Conservation (phyloP, 2,797 vertebrate species). For the Scyliorhinus canicula region DNA sequence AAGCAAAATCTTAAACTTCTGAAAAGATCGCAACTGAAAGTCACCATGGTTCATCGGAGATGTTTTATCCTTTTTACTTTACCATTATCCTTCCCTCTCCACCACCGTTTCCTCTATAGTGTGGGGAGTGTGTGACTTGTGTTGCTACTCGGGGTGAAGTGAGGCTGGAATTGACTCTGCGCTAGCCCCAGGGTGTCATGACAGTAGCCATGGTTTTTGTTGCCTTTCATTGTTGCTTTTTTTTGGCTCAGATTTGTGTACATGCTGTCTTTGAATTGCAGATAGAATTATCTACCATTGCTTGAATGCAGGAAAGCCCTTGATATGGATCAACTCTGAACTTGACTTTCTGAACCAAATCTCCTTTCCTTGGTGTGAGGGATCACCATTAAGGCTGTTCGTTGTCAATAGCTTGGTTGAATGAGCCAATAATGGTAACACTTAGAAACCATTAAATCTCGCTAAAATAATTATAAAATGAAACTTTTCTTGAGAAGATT, state of each 20-base stretch:
- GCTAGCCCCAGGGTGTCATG: too few species aligned
- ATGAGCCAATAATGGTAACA: not conserved
- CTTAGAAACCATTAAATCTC: not conserved
- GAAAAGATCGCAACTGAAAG: too few species aligned
- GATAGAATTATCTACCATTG: not conserved
- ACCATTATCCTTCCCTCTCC: too few species aligned
- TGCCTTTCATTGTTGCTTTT: not conserved
- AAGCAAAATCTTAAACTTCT: too few species aligned
- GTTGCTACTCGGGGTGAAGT: too few species aligned
- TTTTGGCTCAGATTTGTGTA: not conserved
- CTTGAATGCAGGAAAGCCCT: not conserved
- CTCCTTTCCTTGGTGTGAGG: not conserved
- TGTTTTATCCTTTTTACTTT: too few species aligned
- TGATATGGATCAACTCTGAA: not conserved
- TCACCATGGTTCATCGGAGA: too few species aligned
- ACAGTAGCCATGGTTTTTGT: not conserved
- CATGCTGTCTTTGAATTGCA: not conserved
- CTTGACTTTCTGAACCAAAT: not conserved
- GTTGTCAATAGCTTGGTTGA: not conserved
- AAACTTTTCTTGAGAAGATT: not conserved
- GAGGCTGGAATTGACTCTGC: too few species aligned
- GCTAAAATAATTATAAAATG: not conserved
- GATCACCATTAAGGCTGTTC: not conserved
- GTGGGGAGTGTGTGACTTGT: too few species aligned
- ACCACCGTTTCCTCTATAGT: too few species aligned